These are phyloP conservation scores for Scolanthus callimorphus DNA, from an alignment of 92 coral and sea anemone genomes.

Conservation along the genomic window DNA sequence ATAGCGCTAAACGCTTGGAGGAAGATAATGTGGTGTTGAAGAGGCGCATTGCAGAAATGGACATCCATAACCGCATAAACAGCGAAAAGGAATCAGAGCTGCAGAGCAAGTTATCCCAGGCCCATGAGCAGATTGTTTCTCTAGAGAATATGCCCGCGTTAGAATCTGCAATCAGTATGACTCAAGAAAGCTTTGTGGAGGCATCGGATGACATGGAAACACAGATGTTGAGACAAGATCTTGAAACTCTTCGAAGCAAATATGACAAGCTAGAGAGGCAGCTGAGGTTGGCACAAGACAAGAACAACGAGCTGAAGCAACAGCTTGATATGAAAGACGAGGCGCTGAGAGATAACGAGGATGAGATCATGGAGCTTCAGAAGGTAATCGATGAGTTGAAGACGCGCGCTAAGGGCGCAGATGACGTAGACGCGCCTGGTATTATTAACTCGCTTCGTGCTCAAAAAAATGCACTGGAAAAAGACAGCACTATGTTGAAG, in stretches of 20 bases:
- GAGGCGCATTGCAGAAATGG: constrained; percentile 73
- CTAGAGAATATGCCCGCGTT: constrained; percentile 55
- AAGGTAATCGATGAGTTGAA: constrained; percentile 72
- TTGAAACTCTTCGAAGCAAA: constrained; percentile 71
- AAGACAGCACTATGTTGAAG: constrained; percentile 85
- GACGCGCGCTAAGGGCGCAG: constrained; percentile 71
- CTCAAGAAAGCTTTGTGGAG: constrained; percentile 21
- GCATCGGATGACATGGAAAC: constrained; percentile 75
- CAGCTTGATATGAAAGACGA: constrained; percentile 57
- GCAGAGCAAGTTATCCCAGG: constrained; percentile 59
- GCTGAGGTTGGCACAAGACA: constrained; percentile 56
- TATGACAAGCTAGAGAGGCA: constrained; percentile 73
- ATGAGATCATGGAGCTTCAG: constrained; percentile 81
- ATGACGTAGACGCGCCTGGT: constrained; percentile 85
- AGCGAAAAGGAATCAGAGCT: constrained; percentile 85
- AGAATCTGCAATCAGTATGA: constrained; percentile 41
- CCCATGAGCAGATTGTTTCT: constrained; percentile 60
- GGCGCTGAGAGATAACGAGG: constrained; percentile 71
- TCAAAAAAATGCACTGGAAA: constrained; percentile 79
- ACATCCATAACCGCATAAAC: constrained; percentile 48
- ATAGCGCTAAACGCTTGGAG: constrained; percentile 75
- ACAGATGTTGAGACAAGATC: constrained; percentile 67
- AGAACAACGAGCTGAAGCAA: constrained; percentile 61
- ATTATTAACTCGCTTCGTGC: constrained; percentile 78
- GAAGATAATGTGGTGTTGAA: constrained; percentile 77